These are phyloP conservation scores for Glandiceps talaboti DNA, from an alignment of 53 echinoderm and acorn worm genomes.

Conservation along the genomic window DNA sequence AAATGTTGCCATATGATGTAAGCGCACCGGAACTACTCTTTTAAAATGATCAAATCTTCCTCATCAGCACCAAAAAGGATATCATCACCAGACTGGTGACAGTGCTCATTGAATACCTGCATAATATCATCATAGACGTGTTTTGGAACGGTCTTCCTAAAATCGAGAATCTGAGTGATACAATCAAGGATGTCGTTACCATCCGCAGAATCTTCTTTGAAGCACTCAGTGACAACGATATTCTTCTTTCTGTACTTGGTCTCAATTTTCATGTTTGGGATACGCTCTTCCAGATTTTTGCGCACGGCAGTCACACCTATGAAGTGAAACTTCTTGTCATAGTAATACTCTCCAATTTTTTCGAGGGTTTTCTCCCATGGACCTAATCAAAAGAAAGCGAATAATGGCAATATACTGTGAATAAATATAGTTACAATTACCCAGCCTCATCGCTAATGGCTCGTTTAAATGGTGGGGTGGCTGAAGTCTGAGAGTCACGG, in stretches of 20 bases:
- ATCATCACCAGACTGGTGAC: background rate
- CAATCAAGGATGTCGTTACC: background rate
- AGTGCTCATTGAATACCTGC: background rate
- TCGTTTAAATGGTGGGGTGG: too few species aligned
- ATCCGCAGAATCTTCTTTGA: background rate
- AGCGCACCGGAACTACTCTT: too few species aligned
- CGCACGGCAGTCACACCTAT: background rate
- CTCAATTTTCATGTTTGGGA: background rate
- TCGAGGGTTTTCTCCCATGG: background rate
- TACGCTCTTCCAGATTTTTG: background rate
- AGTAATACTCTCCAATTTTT: background rate
- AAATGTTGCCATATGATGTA: too few species aligned
- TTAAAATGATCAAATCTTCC: too few species aligned
- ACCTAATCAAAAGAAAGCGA: background rate
- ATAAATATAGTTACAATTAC: too few species aligned
- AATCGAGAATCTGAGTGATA: background rate
- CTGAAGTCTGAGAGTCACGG: too few species aligned
- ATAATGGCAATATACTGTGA: background rate
- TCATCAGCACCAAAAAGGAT: too few species aligned
- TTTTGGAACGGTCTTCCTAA: background rate
- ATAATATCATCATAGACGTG: background rate
- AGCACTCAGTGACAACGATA: background rate
- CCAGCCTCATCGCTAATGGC: too few species aligned
- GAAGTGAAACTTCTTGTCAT: background rate
- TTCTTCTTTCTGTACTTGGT: background rate